Evolutionary conservation across 2,888 invertebrate genomes (phyloP).

Genomic region (Caenorhabditis becei): DNA sequence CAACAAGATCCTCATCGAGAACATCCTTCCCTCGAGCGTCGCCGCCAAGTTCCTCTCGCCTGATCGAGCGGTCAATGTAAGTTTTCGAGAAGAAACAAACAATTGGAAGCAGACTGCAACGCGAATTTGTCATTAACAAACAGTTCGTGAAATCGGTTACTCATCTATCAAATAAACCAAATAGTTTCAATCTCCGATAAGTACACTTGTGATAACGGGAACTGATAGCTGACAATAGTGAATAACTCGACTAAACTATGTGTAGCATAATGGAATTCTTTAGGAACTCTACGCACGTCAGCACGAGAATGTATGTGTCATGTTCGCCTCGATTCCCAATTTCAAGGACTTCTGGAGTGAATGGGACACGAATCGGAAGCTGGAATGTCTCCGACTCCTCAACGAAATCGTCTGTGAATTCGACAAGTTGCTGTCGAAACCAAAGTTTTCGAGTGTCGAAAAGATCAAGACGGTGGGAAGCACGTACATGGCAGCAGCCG

Average conservation of each 20-base stretch:
- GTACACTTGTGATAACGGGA: neutral
- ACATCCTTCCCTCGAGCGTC: constrained; percentile 96
- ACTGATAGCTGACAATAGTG: neutral
- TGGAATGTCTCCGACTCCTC: constrained; percentile 93
- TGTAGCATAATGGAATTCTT: constrained; percentile 17
- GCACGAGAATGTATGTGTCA: constrained; percentile 94
- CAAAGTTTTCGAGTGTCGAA: constrained; percentile 95
- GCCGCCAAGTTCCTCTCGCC: constrained; percentile 93
- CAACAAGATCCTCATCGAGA: constrained; percentile 89
- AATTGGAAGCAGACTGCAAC: constrained; percentile 22
- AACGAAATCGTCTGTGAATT: constrained; percentile 99
- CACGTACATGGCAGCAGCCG: constrained; percentile 98
- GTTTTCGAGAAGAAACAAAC: constrained; percentile 21
- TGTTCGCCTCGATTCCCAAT: constrained; percentile 98
- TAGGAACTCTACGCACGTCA: constrained; percentile 95
- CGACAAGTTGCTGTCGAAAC: constrained; percentile 94
- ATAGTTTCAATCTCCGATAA: neutral
- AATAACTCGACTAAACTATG: too few relatives aligned
- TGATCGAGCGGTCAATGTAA: constrained; percentile 86
- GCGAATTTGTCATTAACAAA: constrained; percentile 23
- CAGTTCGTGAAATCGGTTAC: constrained; percentile 28
- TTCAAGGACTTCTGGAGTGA: constrained; percentile 84
- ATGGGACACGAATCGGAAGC: constrained; percentile 92
- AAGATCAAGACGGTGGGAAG: constrained; percentile 99
- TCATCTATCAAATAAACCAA: constrained; percentile 19